A percentile compares a stretch with the other conserved stretches of the same genome.
Conservation (phyloP, 1,140 invertebrate genomes). For the Galendromus occidentalis region DNA sequence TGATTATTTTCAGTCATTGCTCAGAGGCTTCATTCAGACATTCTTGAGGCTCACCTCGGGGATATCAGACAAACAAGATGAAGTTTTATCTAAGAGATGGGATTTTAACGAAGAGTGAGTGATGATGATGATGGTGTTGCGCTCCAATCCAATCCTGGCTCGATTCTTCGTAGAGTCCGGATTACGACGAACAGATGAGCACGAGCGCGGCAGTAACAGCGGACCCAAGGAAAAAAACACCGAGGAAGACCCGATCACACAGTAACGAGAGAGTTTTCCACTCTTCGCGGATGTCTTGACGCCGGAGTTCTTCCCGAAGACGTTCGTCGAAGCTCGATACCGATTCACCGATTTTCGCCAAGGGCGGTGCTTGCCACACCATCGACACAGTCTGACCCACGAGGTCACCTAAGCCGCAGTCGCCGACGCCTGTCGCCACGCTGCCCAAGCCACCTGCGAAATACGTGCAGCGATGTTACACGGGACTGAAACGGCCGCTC, state of each 20-base stretch:
- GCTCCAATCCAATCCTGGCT: no score
- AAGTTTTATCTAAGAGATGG: no score
- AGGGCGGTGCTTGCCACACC: not conserved
- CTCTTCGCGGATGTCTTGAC: not conserved
- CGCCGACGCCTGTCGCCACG: not conserved
- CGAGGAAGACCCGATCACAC: not conserved
- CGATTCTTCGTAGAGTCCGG: no score
- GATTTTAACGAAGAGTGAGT: no score
- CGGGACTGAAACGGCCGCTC: no score
- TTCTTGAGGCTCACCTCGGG: no score
- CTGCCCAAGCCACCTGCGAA: not conserved
- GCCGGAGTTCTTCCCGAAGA: not conserved
- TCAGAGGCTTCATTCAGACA: no score
- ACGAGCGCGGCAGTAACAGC: not conserved
- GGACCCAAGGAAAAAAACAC: not conserved
- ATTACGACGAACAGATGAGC: conserved; percentile 3
- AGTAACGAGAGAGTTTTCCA: not conserved
- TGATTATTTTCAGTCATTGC: no score
- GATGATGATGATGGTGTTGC: no score
- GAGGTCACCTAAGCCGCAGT: not conserved
- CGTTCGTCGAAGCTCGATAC: not conserved
- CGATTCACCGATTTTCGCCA: not conserved
- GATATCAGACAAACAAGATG: no score
- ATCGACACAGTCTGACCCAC: not conserved
- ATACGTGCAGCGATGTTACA: no score